phyloP scores from a whole-genome alignment of 2,888 invertebrate species.

The Plagodis dolabraria region DNA sequence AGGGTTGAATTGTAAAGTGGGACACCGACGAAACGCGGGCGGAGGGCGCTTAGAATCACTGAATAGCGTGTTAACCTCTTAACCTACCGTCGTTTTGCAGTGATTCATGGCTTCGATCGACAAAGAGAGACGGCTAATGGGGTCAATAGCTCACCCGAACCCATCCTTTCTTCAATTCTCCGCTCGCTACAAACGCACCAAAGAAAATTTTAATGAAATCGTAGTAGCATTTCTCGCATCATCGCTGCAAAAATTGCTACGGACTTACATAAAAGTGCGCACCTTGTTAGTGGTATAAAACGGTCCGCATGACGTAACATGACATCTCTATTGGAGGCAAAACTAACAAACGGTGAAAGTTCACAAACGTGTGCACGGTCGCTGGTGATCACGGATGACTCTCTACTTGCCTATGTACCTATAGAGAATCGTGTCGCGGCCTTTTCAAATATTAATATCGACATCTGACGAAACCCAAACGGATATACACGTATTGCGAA shows the following conservation, averaged over 20 bases:
- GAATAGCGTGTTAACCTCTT: constrained; percentile 9
- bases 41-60: constrained; percentile 4
- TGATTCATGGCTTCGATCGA: constrained; percentile 10
- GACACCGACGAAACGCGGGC: not conserved
- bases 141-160: constrained; percentile 43
- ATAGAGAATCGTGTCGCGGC: constrained; percentile 26
- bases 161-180: constrained; percentile 1
- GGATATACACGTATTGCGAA: constrained; percentile 37
- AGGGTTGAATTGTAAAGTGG: constrained; percentile 9
- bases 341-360: constrained; percentile 79
- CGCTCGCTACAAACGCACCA: constrained; percentile 21
- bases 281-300: constrained; percentile 56
- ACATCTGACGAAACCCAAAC: constrained; percentile 26
- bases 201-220: constrained; percentile 14
- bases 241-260: constrained; percentile 29
- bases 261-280: constrained; percentile 51
- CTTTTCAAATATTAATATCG: constrained; percentile 30
- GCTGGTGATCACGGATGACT: constrained; percentile 13
- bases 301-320: constrained; percentile 57
- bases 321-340: constrained; percentile 63
- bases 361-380: constrained; percentile 46
- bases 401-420: not conserved
- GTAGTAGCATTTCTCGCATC: constrained; percentile 3
- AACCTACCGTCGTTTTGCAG: not conserved
- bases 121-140: constrained; percentile 42